Base-by-base conservation (phyloP, 2,888 invertebrate species). In the Parnassius apollo region DNA sequence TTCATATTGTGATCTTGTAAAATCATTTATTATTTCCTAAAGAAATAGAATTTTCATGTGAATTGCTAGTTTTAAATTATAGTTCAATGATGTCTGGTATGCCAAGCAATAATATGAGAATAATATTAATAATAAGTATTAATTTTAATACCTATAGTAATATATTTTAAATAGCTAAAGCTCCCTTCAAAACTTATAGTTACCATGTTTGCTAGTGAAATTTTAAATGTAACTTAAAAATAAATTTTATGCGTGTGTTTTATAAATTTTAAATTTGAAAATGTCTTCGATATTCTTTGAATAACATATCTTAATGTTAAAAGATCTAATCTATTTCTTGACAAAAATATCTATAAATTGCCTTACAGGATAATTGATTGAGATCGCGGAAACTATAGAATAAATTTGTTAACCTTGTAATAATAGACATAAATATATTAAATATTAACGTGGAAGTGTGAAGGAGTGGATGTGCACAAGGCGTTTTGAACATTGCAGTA, bases 141-240 rank as follows among this genome's bases (percentile, higher is more conserved):
- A 35, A 35, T 49, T 13, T 49, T 25, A 42, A 48, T 42, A 48
- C 42, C 10, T 35, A 10, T 9, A 12, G 13, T 42, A 57, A 48
- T 48, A 2, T 10, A 46, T 22, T 13, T 4, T 48, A n/a, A 25
- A 35, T 9, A 57, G n/a, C 44, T 45, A 18, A 11, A 55, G 18
- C 7, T 55, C 9, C 7, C 9, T 55, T n/a, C 12, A 44, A 13
- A 54, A 53, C 18, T 18, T 50, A 35, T 58, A 62, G 62, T 62
- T 62, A 62, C 58, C 62, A 55, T 9, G 54, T 50, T 48, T 62
- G 58, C 45, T 64, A 59, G 51, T 59, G 45, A 52, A 60, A 57
- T 18, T 45, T 42, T 42, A 60, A 13, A 50, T n/a, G 7, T 49
- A 13, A 2, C 13, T 13, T 49, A 13, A 49, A 49, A 9, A 13